Evolutionary conservation across 2,797 vertebrate species (phyloP), one percentile per base, ranked within the genome.

Genomic region (Thalassophryne amazonica): DNA sequence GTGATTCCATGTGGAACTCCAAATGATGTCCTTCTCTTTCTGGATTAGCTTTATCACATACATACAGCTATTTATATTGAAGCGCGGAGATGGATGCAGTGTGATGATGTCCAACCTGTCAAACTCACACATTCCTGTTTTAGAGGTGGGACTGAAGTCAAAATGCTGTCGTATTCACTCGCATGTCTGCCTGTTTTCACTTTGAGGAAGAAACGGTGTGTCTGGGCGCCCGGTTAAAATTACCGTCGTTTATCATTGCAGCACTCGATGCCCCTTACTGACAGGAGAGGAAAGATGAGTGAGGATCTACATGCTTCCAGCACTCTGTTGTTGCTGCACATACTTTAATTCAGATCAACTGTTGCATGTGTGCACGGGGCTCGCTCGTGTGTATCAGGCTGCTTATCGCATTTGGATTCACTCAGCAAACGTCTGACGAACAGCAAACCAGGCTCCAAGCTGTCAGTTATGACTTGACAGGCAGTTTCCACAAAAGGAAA

Each of bases 341-440:
- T 80, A 86, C 75, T 80, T 86, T 86, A 49, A 55, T 83, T 85
- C 86, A 86, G 86, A 86, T 84, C 83, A 75, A 60, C 16, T 23
- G 35, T 18, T 62, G 18, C 20, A 20, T 40, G 48, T 42, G 49
- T 60, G 66, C 62, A 69, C 66, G 77, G 34, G 69, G 65, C 64
- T 53, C 7, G 5, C 36, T 8, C 41, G 39, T 47, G 50, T 45
- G 33, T 60, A 58, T 77, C 38, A 50, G 20, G 46, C 3, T 7
- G 20, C 23, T 58, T 62, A 20, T 39, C 33, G 17, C 25, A 30
- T 20, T 33, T 39, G 5, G 8, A 63, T 23, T 36, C 10, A 46
- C 23, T 10, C 37, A 30, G 10, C 6, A 50, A 17, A 47, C 12
- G 0, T 55, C 4, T 23, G 40, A 8, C 20, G 13, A 20, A 38